These are phyloP conservation scores for Philereme vetulata DNA, from an alignment of 2,888 invertebrate species.

Conservation along the genomic window DNA sequence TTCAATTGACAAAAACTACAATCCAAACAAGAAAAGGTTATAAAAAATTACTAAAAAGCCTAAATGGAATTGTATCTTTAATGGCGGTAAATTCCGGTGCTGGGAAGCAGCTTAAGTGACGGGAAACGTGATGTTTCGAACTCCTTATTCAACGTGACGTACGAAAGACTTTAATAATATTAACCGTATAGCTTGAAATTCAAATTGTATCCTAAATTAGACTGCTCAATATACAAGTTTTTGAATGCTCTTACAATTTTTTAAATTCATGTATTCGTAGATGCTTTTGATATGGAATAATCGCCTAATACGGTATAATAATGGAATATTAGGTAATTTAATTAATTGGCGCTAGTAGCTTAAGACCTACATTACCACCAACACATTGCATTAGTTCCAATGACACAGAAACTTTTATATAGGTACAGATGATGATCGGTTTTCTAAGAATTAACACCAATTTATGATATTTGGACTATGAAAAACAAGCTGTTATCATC, in stretches of 20 bases:
- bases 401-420: too few species aligned
- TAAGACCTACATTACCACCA: background rate
- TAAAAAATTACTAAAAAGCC: too few species aligned
- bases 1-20: too few species aligned
- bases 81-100: background rate
- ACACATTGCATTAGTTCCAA: background rate
- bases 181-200: slow-evolving; percentile 39
- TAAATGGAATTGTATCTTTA: too few species aligned
- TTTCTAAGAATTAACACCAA: too few species aligned
- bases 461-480: too few species aligned
- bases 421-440: too few species aligned
- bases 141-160: slow-evolving; percentile 14
- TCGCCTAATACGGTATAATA: slow-evolving; percentile 29
- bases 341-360: slow-evolving; percentile 45
- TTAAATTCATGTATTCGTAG: slow-evolving; percentile 44
- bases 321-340: slow-evolving; percentile 33
- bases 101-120: slow-evolving; percentile 33
- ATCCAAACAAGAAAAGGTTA: too few species aligned
- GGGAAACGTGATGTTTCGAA: slow-evolving; percentile 24
- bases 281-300: slow-evolving; percentile 52
- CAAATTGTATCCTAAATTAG: slow-evolving; percentile 39
- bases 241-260: slow-evolving; percentile 40
- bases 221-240: slow-evolving; percentile 45
- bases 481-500: too few species aligned
- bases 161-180: slow-evolving; percentile 28